Conservation (phyloP, 2,113 vertebrate genomes). For the Saguinus midas region DNA sequence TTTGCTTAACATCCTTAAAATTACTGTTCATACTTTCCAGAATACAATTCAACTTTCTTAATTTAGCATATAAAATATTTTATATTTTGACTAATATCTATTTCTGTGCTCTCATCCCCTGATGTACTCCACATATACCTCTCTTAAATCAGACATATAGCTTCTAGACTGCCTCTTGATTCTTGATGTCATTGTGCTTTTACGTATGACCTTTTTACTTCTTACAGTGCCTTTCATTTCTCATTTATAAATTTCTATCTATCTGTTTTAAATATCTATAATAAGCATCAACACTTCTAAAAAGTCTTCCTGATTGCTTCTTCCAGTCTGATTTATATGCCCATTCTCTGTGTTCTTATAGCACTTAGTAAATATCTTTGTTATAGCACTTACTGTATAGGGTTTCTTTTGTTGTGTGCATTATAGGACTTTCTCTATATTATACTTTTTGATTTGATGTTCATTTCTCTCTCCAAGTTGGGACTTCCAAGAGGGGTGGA, state of each 20-base stretch:
- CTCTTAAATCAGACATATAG: not conserved
- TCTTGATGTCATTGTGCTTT: not conserved
- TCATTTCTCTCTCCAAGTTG: not conserved
- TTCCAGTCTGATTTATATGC: not conserved
- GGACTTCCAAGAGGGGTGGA: not conserved
- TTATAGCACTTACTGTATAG: not conserved
- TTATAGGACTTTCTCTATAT: not conserved
- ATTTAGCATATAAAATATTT: not conserved
- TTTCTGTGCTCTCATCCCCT: not conserved
- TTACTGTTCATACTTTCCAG: not conserved
- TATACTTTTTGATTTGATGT: not conserved
- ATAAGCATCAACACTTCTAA: not conserved
- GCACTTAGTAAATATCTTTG: not conserved
- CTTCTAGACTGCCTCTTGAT: not conserved
- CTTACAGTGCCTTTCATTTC: not conserved
- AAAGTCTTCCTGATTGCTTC: not conserved
- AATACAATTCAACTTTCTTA: not conserved
- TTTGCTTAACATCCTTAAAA: conserved; percentile 5
- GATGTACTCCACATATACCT: not conserved
- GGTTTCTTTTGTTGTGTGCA: not conserved
- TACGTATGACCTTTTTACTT: not conserved
- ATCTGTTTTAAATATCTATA: not conserved
- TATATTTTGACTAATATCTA: not conserved
- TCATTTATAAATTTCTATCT: not conserved
- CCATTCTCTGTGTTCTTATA: not conserved